phyloP scores from a whole-genome alignment of 2,113 vertebrate genomes.

The Ceyx melanurus region DNA sequence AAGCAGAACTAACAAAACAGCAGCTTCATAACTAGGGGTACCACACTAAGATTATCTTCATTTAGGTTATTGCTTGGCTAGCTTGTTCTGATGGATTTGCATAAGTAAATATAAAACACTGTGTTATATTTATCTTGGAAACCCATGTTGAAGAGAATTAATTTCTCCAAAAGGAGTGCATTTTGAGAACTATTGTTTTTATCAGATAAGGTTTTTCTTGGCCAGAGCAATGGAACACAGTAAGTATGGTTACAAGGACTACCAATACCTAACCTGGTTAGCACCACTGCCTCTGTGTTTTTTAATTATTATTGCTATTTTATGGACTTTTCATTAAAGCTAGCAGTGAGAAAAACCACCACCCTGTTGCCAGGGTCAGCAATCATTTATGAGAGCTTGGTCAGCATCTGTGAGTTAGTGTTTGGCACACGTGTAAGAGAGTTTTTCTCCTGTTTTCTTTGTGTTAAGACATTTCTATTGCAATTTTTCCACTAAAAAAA shows the following conservation, averaged over 20 bases:
- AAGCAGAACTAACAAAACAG: not conserved
- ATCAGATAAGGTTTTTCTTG: conserved; percentile 44
- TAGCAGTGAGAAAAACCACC: conserved; percentile 3
- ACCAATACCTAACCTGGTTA: not conserved
- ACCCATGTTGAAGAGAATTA: not conserved
- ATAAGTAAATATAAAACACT: conserved; percentile 33
- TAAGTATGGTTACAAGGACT: not conserved
- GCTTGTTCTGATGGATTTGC: not conserved
- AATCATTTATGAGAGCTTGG: conserved; percentile 5
- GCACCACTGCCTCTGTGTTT: not conserved
- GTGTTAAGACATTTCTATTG: not conserved
- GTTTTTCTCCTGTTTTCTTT: not conserved
- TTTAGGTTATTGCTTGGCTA: not conserved
- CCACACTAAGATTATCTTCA: not conserved
- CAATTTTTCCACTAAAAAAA: not conserved
- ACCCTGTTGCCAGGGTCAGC: conserved; percentile 20
- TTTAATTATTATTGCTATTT: conserved; percentile 33
- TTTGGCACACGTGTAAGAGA: not conserved
- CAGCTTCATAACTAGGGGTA: not conserved
- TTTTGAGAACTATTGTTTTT: conserved; percentile 27
- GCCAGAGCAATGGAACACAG: not conserved
- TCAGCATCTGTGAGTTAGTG: not conserved
- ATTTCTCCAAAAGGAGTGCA: not conserved
- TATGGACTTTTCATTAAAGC: not conserved
- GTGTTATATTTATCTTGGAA: conserved; percentile 44